Evolutionary conservation across 2,888 invertebrate species (phyloP).

Genomic region (Hirtodrosophila histrioides): DNA sequence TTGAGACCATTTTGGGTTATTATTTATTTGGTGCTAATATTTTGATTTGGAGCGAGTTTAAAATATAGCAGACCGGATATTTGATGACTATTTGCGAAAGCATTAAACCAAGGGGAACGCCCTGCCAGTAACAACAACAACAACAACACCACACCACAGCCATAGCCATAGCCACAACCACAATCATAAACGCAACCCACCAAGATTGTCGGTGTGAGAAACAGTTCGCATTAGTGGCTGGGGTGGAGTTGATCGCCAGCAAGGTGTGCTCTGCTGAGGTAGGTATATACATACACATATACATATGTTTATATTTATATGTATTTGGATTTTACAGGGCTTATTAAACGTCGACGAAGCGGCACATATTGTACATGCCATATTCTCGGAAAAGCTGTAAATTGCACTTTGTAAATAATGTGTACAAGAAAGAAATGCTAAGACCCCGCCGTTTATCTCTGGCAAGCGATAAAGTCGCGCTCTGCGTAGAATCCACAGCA

Average conservation of each 20-base stretch:
- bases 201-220: conserved; percentile 45
- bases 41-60: conserved; percentile 61
- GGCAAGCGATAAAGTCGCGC: conserved; percentile 60
- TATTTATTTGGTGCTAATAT: conserved; percentile 74
- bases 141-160: background rate
- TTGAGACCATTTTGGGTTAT: conserved; percentile 51
- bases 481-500: conserved; percentile 59
- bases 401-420: conserved; percentile 70
- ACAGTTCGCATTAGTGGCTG: conserved; percentile 30
- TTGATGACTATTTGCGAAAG: conserved; percentile 76
- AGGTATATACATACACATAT: conserved; percentile 8
- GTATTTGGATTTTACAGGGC: conserved; percentile 44
- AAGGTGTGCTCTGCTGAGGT: conserved; percentile 45
- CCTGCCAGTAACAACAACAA: conserved; percentile 7
- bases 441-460: conserved; percentile 69
- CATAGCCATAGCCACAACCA: background rate
- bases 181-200: conserved; percentile 17
- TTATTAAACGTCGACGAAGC: conserved; percentile 57
- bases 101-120: conserved; percentile 62
- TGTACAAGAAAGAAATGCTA: conserved; percentile 61
- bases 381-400: conserved; percentile 72
- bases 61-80: conserved; percentile 64
- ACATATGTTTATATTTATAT: conserved; percentile 4
- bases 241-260: conserved; percentile 41
- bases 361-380: conserved; percentile 55